Evolutionary conservation across 2,888 invertebrate genomes (phyloP), one percentile per base, ranked within the genome.

Genomic region (Hedychridium roseum): DNA sequence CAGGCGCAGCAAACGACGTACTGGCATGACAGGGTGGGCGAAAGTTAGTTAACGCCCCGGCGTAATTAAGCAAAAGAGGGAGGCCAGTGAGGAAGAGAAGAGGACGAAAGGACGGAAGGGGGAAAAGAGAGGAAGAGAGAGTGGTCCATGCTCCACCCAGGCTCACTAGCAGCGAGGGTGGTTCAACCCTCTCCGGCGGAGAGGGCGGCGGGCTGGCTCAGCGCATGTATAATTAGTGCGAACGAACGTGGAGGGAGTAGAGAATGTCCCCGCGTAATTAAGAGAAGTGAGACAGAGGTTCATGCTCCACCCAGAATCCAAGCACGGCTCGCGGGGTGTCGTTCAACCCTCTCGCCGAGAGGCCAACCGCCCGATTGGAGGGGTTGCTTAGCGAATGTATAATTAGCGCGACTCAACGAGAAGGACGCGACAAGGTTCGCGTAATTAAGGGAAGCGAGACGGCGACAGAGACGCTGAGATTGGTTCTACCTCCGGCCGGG

Each of bases 161-260:
- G 51, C 54, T 64, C 61, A 38, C n/a, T 14, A 18, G n/a, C 23
- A 36, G n/a, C 54, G 45, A 58, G 64, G 62, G 50, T 50, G 59
- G 62, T 54, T 55, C 56, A 56, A 58, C 53, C 58, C 58, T 58
- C 66, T 50, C 52, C 41, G 50, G 18, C 38, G 30, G 53, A 54
- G 58, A 59, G 60, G 55, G 54, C 58, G 63, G 57, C 59, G 58
- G 59, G 62, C 49, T 56, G 44, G 38, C 74, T 74, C 72, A 74
- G 70, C 71, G 74, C 76, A 75, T 71, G 73, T 71, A 74, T 76
- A 76, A 76, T 76, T 76, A 76, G 73, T 67, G 59, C 62, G 55
- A 54, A 39, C 41, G 35, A 5, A 9, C 32, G 57, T 41, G 43
- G 50, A 53, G 54, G 43, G 55, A 46, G 46, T 50, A 28, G 54